A percentile compares a stretch with the other conserved stretches of the same genome.
These are phyloP conservation scores for Tubulanus polymorphus DNA, from an alignment of 2,888 invertebrate genomes.

Conservation along the genomic window DNA sequence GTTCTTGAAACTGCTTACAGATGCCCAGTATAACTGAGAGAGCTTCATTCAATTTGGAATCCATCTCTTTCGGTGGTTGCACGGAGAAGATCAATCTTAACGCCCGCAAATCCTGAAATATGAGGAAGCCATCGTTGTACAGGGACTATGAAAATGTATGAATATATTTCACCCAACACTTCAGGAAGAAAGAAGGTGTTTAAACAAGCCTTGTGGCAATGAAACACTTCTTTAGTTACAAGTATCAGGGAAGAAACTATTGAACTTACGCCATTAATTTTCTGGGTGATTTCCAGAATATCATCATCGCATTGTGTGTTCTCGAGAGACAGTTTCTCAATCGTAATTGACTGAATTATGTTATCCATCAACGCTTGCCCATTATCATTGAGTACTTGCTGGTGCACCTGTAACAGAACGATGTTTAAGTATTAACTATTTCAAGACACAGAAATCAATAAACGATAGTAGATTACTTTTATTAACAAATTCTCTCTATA, in stretches of 20 bases:
- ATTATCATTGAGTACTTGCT: conserved; percentile 56
- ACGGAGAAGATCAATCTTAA: conserved; percentile 47
- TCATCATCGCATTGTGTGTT: conserved; percentile 37
- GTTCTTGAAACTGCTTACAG: conserved; percentile 38
- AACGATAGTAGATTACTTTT: background rate
- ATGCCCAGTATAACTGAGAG: conserved; percentile 37
- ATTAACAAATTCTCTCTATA: no score
- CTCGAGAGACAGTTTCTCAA: conserved; percentile 40
- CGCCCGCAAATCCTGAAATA: conserved; percentile 45
- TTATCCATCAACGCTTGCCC: conserved; percentile 63
- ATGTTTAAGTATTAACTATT: background rate
- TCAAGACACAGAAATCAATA: background rate
- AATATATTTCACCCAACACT: no score
- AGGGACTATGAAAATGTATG: no score
- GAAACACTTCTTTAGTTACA: background rate
- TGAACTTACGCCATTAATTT: conserved; percentile 44
- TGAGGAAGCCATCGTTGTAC: background rate
- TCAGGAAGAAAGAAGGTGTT: no score
- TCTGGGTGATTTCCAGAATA: conserved; percentile 33
- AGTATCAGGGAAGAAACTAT: background rate
- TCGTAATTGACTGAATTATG: conserved; percentile 60
- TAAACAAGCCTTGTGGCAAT: background rate
- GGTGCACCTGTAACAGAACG: conserved; percentile 56
- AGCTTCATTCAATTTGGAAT: conserved; percentile 36
- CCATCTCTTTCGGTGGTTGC: conserved; percentile 37